phyloP scores from a whole-genome alignment of 2,113 vertebrate species.

The Apodemus sylvaticus region DNA sequence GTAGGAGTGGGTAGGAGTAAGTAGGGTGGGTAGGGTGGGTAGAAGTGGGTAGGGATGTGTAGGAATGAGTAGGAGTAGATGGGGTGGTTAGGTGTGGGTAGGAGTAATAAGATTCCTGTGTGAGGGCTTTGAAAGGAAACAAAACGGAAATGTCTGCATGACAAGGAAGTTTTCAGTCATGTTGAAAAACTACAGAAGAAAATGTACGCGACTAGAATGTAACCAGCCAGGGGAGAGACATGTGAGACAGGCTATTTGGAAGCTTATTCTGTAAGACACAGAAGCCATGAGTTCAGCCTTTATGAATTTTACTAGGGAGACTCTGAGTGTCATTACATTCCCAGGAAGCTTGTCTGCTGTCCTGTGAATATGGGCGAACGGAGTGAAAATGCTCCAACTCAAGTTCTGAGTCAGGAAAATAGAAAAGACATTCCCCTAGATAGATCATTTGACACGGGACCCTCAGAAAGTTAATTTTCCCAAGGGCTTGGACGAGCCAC shows the following conservation, averaged over 20 bases:
- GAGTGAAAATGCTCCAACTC: neutral
- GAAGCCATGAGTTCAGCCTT: neutral
- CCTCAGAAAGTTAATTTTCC: neutral
- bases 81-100: neutral
- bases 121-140: neutral
- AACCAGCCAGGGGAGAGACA: neutral
- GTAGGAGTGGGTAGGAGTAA: neutral
- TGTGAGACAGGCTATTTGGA: neutral
- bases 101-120: neutral
- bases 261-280: neutral
- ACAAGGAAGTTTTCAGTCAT: neutral
- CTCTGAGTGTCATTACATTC: neutral
- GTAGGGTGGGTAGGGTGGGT: neutral
- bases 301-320: neutral
- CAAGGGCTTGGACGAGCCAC: neutral
- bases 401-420: neutral
- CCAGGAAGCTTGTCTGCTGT: neutral
- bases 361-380: neutral
- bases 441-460: neutral
- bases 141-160: neutral
- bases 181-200: neutral
- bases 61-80: neutral
- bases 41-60: no score
- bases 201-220: neutral
- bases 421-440: neutral